Evolutionary conservation across 2,797 vertebrate species (phyloP).

Genomic region (Pipistrellus nathusii): DNA sequence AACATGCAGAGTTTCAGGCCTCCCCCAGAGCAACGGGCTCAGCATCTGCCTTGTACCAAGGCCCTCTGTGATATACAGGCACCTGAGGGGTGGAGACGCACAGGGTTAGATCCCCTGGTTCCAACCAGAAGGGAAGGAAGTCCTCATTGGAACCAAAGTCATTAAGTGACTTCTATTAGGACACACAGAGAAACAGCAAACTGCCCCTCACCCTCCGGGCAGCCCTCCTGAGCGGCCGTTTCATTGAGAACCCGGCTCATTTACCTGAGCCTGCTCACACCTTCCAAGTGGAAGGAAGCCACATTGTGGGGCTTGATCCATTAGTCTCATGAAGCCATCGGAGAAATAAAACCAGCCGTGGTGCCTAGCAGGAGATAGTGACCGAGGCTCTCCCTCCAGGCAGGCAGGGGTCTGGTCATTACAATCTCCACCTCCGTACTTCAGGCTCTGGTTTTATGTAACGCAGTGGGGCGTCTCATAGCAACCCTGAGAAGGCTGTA

Average conservation of each 20-base stretch:
- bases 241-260: neutral
- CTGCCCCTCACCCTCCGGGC: neutral
- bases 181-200: neutral
- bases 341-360: neutral
- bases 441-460: neutral
- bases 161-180: neutral
- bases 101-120: neutral
- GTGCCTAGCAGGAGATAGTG: neutral
- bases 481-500: neutral
- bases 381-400: neutral
- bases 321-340: neutral
- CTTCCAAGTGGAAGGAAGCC: neutral
- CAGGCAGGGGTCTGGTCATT: neutral
- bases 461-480: neutral
- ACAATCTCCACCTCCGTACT: neutral
- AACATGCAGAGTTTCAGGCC: neutral
- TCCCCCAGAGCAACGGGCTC: neutral
- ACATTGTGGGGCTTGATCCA: neutral
- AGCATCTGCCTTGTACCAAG: neutral
- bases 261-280: neutral
- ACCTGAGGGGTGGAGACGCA: neutral
- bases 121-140: neutral
- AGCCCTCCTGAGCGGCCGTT: neutral
- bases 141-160: neutral
- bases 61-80: fast-evolving